Base-by-base conservation (phyloP, 2,888 invertebrate species). In the Plagodis pulveraria region DNA sequence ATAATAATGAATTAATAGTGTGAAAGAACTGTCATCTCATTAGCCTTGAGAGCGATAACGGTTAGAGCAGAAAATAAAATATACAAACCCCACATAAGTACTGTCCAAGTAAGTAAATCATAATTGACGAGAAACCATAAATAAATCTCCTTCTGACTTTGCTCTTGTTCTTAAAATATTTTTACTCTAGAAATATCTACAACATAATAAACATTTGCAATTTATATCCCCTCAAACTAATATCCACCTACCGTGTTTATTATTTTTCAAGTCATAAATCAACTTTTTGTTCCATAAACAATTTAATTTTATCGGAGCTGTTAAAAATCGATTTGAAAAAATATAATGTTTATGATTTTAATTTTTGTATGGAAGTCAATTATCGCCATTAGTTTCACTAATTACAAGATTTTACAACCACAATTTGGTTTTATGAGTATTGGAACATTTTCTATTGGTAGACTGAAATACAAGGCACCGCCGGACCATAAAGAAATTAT, bases 361-460 rank as follows among this genome's bases (percentile, higher is more conserved):
- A 83, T 81, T 84, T 84, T 83, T 79, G 80, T 84, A 78, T 85
- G 74, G 82, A 83, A 86, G 85, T 83, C 79, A 76, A 87, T 88
- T 84, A 84, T 80, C 63, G 58, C 80, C 77, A 91, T 90, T 89
- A 89, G 91, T 90, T 87, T 86, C 89, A 91, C 89, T 91, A 89
- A 92, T 91, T 88, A 89, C 80, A 73, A 79, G 64, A 76, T 83
- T 91, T 90, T 88, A 91, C 77, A 80, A 73, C 86, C 75, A 78
- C 86, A 80, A 87, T 90, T 84, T 76, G 72, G 75, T 85, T 91
- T 91, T 91, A 91, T 84, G 84, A 74, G 77, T 77, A 76, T 86
- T 82, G 80, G 79, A 85, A 83, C 81, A 80, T 88, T 82, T 87
- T 80, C 81, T 87, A 86, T 86, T 80, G 74, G 80, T 69, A 74